Evolutionary conservation across 2,797 vertebrate species (phyloP), one percentile per base, ranked within the genome.

Genomic region (Schizothorax lantsangensis): DNA sequence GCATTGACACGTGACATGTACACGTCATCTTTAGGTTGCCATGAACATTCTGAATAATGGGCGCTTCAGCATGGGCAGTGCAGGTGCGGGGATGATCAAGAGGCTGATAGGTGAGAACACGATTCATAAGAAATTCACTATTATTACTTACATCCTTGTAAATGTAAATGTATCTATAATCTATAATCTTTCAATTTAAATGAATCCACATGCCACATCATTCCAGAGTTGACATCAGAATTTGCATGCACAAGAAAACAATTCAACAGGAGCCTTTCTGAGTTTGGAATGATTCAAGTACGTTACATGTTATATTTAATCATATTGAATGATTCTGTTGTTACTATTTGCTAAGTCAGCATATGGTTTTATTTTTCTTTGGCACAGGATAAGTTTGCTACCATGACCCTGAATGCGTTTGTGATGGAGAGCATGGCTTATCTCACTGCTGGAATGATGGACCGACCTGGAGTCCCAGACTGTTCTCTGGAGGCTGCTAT

Each of bases 351-450:
- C 38, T 45, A 6, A 71, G 45, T 74, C 9, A 64, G 9, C 33
- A n/a, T 75, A n/a, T 82, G 5, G 3, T 19, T 30, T 77, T 68
- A 6, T 81, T 84, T 68, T 3, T 57, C 14, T 79, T 66, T 81
- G 47, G 81, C 81, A 38, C 90, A 99, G 98, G 98, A 99, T 81
- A 99, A 99, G 92, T 98, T 99, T 92, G 95, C 96, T 0, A 0
- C 96, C 49, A 97, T 99, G 97, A 96, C 98, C n/a, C 84, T 95
- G 74, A 97, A 96, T 84, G 95, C 94, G 0, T 99, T 96, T 1
- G 97, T 98, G 57, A 99, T 99, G 97, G 98, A 99, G 93, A 99
- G 98, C 87, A 99, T 99, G 98, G 96, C 98, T n/a, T 99, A 99
- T 93, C 95, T 99, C 90, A 99, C 98, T 0, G 96, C 98, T 0